Evolutionary conservation across 2,888 invertebrate genomes (phyloP), one percentile per base, ranked within the genome.

Genomic region (Spicauda simplicius): DNA sequence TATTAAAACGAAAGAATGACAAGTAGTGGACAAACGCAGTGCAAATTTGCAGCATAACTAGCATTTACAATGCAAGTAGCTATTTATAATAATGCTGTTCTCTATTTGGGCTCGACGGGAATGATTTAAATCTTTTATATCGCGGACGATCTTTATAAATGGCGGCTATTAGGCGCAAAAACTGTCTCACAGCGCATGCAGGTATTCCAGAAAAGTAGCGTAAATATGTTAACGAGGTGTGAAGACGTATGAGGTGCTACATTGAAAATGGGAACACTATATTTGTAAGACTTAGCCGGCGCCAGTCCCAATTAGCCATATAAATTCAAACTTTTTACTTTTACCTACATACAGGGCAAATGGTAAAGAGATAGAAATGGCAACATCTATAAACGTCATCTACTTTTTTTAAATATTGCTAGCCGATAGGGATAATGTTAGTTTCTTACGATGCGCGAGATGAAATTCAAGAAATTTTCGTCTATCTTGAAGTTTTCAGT

Each of bases 191-290:
- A 11, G 41, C 45, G 48, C 33, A 48, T 16, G 63, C 48, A 64
- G 11, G 50, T 50, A 57, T 64, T 64, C 48, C 62, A 57, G 19
- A 48, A 64, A 56, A 57, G 33, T 57, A 37, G 50, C 56, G 25
- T 64, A 57, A 64, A 57, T 30, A 74, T 74, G 73, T 66, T 73
- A 79, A 75, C 73, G 70, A 75, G 71, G 73, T 76, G 76, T 67
- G 73, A 75, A 74, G 71, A 70, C 61, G 37, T 37, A 67, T 64
- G 52, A 33, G 45, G 30, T 45, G 56, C 30, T 64, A 33, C 64
- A 37, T 57, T 57, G 48, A 50, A 52, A 64, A 64, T 52, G 45
- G 57, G 64, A 64, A 50, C 57, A 52, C 37, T 57, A 50, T 64
- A 64, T 55, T 55, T 50, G 50, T 16, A 57, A 33, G 33, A 33